These are phyloP conservation scores for Hyppa rectilinea DNA, from an alignment of 2,888 invertebrate species.

Conservation along the genomic window DNA sequence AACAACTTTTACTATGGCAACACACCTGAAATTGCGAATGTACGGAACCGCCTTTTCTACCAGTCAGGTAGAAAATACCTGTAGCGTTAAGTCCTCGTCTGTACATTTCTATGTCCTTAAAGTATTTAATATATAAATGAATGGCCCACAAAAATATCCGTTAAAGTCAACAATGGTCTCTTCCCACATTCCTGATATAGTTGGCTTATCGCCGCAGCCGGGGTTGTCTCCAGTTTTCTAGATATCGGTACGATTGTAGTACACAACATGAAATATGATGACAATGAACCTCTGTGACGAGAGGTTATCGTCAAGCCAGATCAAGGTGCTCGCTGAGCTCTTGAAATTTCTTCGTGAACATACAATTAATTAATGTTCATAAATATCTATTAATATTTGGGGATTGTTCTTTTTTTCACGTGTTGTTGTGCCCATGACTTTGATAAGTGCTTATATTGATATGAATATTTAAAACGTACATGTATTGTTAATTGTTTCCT, in stretches of 20 bases:
- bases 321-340: constrained; percentile 71
- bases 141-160: constrained; percentile 15
- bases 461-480: too few relatives aligned
- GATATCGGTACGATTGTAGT: constrained; percentile 37
- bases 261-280: constrained; percentile 65
- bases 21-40: too few relatives aligned
- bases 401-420: too few relatives aligned
- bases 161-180: constrained; percentile 1
- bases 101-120: too few relatives aligned
- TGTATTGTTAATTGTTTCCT: neutral
- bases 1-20: too few relatives aligned
- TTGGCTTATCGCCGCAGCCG: constrained; percentile 37
- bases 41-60: too few relatives aligned
- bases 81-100: too few relatives aligned
- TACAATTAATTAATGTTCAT: neutral
- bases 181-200: constrained; percentile 36
- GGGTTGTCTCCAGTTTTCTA: constrained; percentile 64
- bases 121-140: too few relatives aligned
- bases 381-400: neutral
- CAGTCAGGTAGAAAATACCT: too few relatives aligned
- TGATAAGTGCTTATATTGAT: too few relatives aligned
- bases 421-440: too few relatives aligned
- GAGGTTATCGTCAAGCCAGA: constrained; percentile 74
- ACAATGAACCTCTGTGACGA: constrained; percentile 75
- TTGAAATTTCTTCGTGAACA: constrained; percentile 56